Base-by-base conservation (phyloP, 2,113 vertebrate species). In the Prinia subflava region DNA sequence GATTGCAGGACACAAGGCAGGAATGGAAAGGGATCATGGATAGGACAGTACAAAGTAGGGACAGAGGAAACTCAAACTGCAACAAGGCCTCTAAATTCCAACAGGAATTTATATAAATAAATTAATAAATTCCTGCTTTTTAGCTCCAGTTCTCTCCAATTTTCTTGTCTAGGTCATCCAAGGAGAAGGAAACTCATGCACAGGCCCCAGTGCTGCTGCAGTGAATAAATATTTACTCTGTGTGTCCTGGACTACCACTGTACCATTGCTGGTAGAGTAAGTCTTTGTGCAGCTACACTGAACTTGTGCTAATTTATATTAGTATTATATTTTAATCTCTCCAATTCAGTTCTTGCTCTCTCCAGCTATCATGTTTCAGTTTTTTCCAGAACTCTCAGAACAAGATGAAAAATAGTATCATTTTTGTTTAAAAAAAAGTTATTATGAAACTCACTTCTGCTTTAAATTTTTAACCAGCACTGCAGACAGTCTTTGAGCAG, bases 41-140 rank as follows among this genome's bases (percentile, higher is more conserved):
- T 18, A 53, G 20, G 30, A 35, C 3, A 33, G 25, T 0, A 2
- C 2, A 24, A 35, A 4, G 1, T 1, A 37, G 15, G 25, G 52
- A 46, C 22, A 67, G 24, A 49, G 19, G 41, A 75, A 71, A 87
- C 11, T 41, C 56, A 76, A 30, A 31, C 17, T 31, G 8, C 56
- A 68, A 28, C 13, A 35, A 71, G 9, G 17, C 33, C 53, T 64
- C 23, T 30, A 33, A 86, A 64, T 12, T 53, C 22, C 25, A 31
- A 15, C 13, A 42, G 3, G 3, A 39, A 39, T 39, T 39, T 39
- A 39, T 39, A 39, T 39, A 39, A 39, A 11, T 39, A 39, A 39
- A 11, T 39, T 39, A 39, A 39, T 39, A 39, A 39, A 8, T n/a
- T 27, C 4, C 18, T 28, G 20, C 5, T 68, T 35, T 42, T 50